Evolutionary conservation across 2,888 invertebrate species (phyloP), one percentile per base, ranked within the genome.

Genomic region (Pseudococcus viburni): DNA sequence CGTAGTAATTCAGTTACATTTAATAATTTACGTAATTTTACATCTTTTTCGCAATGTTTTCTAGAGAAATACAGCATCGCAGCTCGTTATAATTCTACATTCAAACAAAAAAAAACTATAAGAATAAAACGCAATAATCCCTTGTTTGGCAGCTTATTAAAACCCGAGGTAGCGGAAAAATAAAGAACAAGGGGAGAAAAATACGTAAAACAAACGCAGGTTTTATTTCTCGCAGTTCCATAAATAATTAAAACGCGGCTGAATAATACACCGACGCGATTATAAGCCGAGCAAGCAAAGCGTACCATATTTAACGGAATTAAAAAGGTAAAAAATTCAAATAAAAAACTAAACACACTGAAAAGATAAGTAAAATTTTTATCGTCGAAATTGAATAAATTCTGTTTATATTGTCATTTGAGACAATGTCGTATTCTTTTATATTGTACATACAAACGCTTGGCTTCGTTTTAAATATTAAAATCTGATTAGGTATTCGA

Each of bases 351-450:
- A 73, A 64, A 64, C 22, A 64, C 9, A 33, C 73, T 4, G 33
- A 73, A 73, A 33, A 39, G 73, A 73, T 73, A 64, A 1, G 26
- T 33, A 26, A 42, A 39, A 73, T 73, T 73, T 73, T 33, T 73
- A 73, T 33, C 73, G 26, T 33, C 15, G 73, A 73, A 73, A 73
- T 26, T 73, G 8, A 73, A 73, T 73, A 73, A 33, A 39, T 73
- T 73, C 73, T 73, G 17, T 73, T 73, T 73, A 39, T 73, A 73
- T 73, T 73, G 73, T 73, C 73, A 73, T 73, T 33, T 17, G 73
- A 26, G 73, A 73, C 8, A 73, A 73, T 26, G 11, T 26, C 26
- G 68, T 26, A 68, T 68, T 26, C 26, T 73, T 33, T 73, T 68
- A n/a, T 11, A 73, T 17, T 33, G 26, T 33, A 33, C 26, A 33